These are phyloP conservation scores for Thera obeliscata DNA, from an alignment of 2,888 invertebrate genomes.

Conservation along the genomic window DNA sequence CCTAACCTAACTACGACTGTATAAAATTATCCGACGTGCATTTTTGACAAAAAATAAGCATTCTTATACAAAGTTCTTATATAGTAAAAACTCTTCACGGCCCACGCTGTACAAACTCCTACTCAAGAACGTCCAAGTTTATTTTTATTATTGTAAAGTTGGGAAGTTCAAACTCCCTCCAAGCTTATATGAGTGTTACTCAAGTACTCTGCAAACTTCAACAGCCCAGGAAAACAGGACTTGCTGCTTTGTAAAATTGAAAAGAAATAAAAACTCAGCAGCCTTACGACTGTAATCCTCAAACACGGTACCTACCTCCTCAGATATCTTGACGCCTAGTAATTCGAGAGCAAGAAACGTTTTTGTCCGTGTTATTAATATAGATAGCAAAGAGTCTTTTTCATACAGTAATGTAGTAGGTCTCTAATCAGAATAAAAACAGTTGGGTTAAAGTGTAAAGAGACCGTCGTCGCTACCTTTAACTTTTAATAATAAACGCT, in stretches of 20 bases:
- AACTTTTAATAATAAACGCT: neutral
- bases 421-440: neutral
- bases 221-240: neutral
- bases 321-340: too few species aligned
- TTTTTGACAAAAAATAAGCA: too few species aligned
- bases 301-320: neutral
- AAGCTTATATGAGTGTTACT: slow-evolving; percentile 28
- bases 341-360: too few species aligned
- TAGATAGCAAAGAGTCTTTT: too few species aligned
- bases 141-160: slow-evolving; percentile 27
- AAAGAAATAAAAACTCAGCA: neutral
- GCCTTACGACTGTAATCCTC: neutral
- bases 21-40: too few species aligned
- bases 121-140: slow-evolving; percentile 18
- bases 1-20: too few species aligned
- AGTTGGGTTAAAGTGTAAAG: neutral
- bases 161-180: slow-evolving; percentile 21
- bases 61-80: neutral
- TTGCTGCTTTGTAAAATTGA: neutral
- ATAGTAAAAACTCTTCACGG: slow-evolving; percentile 2
- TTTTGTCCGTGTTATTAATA: too few species aligned
- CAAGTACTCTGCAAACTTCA: slow-evolving; percentile 13
- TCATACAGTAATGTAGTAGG: too few species aligned
- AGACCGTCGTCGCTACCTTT: neutral
- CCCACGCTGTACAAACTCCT: slow-evolving; percentile 8